Evolutionary conservation across 1,140 invertebrate species (phyloP).

Genomic region (Ladona fulva): DNA sequence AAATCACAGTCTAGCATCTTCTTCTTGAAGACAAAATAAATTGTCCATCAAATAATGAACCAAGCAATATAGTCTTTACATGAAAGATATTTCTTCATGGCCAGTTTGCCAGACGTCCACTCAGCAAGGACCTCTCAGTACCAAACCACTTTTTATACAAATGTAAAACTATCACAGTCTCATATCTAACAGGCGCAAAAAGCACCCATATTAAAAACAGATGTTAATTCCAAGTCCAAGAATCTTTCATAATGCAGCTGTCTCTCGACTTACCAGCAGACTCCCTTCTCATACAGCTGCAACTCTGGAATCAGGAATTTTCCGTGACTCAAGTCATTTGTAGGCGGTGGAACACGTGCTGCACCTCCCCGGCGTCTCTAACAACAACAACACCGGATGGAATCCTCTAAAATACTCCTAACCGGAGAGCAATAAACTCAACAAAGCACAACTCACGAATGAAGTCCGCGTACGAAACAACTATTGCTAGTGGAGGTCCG

Average conservation of each 20-base stretch:
- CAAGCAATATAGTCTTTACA: background rate
- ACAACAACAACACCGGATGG: background rate
- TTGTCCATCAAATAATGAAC: background rate
- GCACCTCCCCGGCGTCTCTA: background rate
- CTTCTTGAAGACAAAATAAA: background rate
- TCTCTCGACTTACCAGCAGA: background rate
- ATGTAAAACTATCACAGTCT: background rate
- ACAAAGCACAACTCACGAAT: background rate
- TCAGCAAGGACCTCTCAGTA: background rate
- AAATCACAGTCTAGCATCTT: background rate
- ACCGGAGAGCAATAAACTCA: too few relatives aligned
- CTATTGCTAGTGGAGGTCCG: background rate
- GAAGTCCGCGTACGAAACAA: background rate
- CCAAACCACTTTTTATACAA: background rate
- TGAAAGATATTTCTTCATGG: background rate
- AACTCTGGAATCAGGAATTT: background rate
- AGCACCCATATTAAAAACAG: background rate
- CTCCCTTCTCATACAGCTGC: background rate
- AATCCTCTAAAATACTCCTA: too few relatives aligned
- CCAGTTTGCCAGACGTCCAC: background rate
- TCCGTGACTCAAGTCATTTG: background rate
- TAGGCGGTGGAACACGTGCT: background rate
- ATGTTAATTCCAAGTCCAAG: background rate
- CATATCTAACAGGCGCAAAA: background rate
- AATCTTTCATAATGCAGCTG: background rate